phyloP scores from a whole-genome alignment of 2,888 invertebrate genomes.

The Brachynemurus nebulosus region DNA sequence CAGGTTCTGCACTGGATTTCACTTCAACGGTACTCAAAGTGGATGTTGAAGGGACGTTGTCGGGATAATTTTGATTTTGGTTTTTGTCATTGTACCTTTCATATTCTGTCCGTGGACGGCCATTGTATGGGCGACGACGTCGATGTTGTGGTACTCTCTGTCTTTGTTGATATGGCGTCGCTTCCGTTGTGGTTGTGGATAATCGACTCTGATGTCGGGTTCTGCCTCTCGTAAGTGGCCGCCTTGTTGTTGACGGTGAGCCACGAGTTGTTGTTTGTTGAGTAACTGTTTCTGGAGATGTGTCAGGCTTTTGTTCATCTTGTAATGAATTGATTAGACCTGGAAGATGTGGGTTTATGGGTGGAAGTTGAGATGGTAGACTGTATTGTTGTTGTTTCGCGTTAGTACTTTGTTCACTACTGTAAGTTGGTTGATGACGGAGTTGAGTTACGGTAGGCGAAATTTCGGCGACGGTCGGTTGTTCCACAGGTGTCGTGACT shows the following conservation, averaged over 20 bases:
- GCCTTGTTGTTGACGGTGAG: slow-evolving; percentile 13
- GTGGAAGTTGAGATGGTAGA: slow-evolving; percentile 37
- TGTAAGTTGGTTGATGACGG: too few species aligned
- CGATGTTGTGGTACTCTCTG: slow-evolving; percentile 22
- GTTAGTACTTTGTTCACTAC: too few species aligned
- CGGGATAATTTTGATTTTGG: too few species aligned
- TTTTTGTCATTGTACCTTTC: slow-evolving; percentile 12
- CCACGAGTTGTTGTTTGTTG: slow-evolving; percentile 15
- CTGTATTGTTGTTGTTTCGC: too few species aligned
- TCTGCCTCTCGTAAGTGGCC: slow-evolving; percentile 28
- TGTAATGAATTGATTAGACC: slow-evolving; percentile 45
- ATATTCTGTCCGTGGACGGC: slow-evolving; percentile 20
- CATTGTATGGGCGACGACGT: slow-evolving; percentile 31
- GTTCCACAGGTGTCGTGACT: too few species aligned
- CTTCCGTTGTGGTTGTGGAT: slow-evolving; percentile 23
- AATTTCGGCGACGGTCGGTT: too few species aligned
- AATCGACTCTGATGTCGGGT: slow-evolving; percentile 13
- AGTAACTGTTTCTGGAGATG: slow-evolving; percentile 3
- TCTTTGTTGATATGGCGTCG: slow-evolving; percentile 27
- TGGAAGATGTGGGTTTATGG: slow-evolving; percentile 42
- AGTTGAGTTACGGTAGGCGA: too few species aligned
- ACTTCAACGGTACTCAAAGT: neutral
- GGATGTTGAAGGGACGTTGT: neutral
- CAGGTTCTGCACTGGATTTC: neutral
- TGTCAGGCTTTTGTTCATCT: slow-evolving; percentile 29